Conservation (phyloP, 2,888 invertebrate species). For the Tetrapedia diversipes region DNA sequence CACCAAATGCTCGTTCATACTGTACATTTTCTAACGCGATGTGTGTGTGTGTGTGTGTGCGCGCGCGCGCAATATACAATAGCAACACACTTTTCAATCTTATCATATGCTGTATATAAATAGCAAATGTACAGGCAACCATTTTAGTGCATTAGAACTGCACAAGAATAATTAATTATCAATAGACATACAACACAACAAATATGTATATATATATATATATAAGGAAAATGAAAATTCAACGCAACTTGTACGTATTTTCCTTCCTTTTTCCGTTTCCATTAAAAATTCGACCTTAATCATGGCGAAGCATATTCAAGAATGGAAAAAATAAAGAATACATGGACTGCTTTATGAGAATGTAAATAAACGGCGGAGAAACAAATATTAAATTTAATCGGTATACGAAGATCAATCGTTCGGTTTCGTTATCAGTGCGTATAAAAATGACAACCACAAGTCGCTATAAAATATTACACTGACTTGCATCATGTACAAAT, state of each 20-base stretch:
- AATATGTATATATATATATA: slow-evolving; percentile 47
- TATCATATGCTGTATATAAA: slow-evolving; percentile 55
- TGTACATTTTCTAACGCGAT: slow-evolving; percentile 40
- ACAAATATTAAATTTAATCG: slow-evolving; percentile 59
- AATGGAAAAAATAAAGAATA: slow-evolving; percentile 36
- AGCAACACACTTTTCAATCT: slow-evolving; percentile 43
- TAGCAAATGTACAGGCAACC: slow-evolving; percentile 64
- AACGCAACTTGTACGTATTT: slow-evolving; percentile 51
- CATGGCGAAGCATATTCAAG: background rate
- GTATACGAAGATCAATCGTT: slow-evolving; percentile 52
- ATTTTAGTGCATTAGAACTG: no score
- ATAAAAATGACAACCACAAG: slow-evolving; percentile 50
- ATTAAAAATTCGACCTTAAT: background rate
- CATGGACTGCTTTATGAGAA: slow-evolving; percentile 65
- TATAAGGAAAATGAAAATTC: slow-evolving; percentile 50
- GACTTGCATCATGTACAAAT: slow-evolving; percentile 67
- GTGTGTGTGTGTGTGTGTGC: background rate
- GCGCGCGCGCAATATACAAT: no score
- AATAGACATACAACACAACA: slow-evolving; percentile 47
- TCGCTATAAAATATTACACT: slow-evolving; percentile 64
- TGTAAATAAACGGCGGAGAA: slow-evolving; percentile 52
- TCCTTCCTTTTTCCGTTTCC: slow-evolving; percentile 7
- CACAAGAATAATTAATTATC: no score
- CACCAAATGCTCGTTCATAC: background rate
- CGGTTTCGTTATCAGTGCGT: slow-evolving; percentile 54